Base-by-base conservation (phyloP, 2,797 vertebrate genomes). In the Microcaecilia unicolor region DNA sequence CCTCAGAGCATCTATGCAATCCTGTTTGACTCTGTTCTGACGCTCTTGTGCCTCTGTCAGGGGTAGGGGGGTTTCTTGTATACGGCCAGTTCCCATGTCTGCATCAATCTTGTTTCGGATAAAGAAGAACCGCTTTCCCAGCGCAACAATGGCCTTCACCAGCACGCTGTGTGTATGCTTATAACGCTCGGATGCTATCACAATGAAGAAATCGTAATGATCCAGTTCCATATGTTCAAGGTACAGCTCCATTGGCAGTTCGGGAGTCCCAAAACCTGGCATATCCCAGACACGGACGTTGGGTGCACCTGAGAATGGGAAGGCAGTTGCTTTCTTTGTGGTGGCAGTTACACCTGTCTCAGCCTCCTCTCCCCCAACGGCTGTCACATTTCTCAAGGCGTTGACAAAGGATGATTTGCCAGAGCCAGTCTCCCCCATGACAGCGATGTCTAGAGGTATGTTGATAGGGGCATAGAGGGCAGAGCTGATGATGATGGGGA, bases 231-330 rank as follows among this genome's bases (percentile, higher is more conserved):
- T 22, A 9, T 31, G 15, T 6, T 34, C 55, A n/a, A 71, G 18
- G 5, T 69, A 71, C 6, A 29, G 42, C 18, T 44, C 34, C 3
- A 39, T 39, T 18, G 36, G 30, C 10, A 65, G 57, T 9, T 56
- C 61, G 7, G 30, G 22, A 5, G 36, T 22, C 3, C 46, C 60
- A 12, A 60, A 54, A 4, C 64, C 61, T 1, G 64, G 52, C 21
- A 61, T 33, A 16, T 72, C 69, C 52, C 63, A 60, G 5, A 74
- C 37, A 7, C 39, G 48, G n/a, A 51, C 12, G 10, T 31, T 30
- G 14, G 50, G 50, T n/a, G 45, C n/a, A 3, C 11, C 18, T 1
- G 44, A 44, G 23, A 44, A 39, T 6, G 9, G 18, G 16, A 48
- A 36, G n/a, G 17, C 8, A 5, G 6, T 16, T 4, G 28, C 33